A percentile compares a stretch with the other conserved stretches of the same genome.
phyloP scores from a whole-genome alignment of 1,140 invertebrate species.

The Penaeus indicus region DNA sequence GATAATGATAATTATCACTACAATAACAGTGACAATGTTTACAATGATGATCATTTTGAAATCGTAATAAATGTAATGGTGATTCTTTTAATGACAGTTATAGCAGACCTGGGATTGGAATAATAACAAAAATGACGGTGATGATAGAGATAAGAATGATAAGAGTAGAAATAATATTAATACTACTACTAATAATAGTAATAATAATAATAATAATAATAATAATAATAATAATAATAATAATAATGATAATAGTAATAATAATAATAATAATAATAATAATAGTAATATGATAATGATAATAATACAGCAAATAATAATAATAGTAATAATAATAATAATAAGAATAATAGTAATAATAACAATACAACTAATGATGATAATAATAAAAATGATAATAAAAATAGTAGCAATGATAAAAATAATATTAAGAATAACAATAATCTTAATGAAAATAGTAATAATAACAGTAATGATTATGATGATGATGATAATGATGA shows the following conservation, averaged over 20 bases:
- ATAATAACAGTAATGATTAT: too few species aligned
- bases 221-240: slow-evolving; percentile 14
- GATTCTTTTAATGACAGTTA: neutral
- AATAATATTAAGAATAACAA: neutral
- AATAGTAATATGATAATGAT: too few species aligned
- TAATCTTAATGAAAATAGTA: neutral
- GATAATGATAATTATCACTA: neutral
- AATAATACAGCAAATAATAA: too few species aligned
- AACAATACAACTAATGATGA: too few species aligned
- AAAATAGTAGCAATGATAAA: too few species aligned
- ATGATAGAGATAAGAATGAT: neutral
- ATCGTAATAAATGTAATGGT: too few species aligned
- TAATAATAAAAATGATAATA: too few species aligned
- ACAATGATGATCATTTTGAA: too few species aligned
- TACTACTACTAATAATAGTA: neutral
- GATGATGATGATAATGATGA: too few species aligned
- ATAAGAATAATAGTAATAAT: too few species aligned
- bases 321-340: too few species aligned
- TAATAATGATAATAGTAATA: slow-evolving; percentile 14
- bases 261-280: slow-evolving; percentile 14
- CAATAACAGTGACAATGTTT: slow-evolving; percentile 12
- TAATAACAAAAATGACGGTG: slow-evolving; percentile 7
- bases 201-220: slow-evolving; percentile 14
- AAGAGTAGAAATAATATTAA: neutral
- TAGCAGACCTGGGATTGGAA: neutral